Base-by-base conservation (phyloP, 2,888 invertebrate genomes). In the Cybosia mesomella region DNA sequence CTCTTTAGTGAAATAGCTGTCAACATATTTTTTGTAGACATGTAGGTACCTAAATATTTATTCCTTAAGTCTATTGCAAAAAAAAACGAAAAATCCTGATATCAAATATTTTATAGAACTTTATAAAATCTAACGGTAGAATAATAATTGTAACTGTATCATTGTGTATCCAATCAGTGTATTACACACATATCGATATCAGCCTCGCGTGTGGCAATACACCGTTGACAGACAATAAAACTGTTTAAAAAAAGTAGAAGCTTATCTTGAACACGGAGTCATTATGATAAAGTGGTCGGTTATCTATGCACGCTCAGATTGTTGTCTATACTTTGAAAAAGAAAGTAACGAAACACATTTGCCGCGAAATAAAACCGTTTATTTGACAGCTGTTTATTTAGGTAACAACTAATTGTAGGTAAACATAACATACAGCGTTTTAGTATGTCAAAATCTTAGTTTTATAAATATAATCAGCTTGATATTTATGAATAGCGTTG, bases 281-380 rank as follows among this genome's bases (percentile, higher is more conserved):
- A 89, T 91, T 91, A 87, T 87, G 92, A 92, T 91, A 90, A 91
- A 84, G 83, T 72, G 71, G 75, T 67, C 83, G 81, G 84, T 85
- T 88, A 88, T 87, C 88, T 82, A 72, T 70, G 71, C 70, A 79
- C 75, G 77, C 72, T 75, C 64, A 75, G 78, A 78, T 79, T 62
- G 75, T 80, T 81, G 83, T 82, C 83, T 79, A 71, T 77, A 77
- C 66, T 75, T 81, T 72, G 81, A 84, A 86, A 86, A 84, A 80
- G 78, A 79, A 82, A 81, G 72, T 75, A 67, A 80, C 80, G 70
- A 73, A 67, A 74, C 70, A 28, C 62, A 61, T 72, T 70, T 78
- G 78, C 70, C 72, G 76, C 70, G 77, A 39, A 49, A 81, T 79
- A 73, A 68, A 53, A 68, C 54, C 22, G 49, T 62, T 61, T 55